phyloP scores from a whole-genome alignment of 2,797 vertebrate species.

The Anolis apletophallus region DNA sequence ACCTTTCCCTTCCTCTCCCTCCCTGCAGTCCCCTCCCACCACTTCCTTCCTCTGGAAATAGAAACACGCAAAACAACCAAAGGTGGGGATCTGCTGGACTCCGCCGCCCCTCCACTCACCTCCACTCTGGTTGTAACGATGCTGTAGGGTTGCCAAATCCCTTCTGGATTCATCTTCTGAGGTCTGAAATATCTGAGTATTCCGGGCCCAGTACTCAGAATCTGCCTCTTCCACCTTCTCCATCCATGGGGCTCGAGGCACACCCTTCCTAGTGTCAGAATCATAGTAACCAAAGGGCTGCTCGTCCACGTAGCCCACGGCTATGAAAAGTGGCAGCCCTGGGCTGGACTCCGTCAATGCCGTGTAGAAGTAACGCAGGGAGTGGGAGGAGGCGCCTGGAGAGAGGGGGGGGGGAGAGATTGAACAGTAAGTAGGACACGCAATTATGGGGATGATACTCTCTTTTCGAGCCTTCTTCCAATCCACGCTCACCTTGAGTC shows the following conservation, averaged over 20 bases:
- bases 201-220: not conserved
- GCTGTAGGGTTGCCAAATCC: too few species aligned
- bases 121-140: not conserved
- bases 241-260: not conserved
- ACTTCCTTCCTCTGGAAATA: too few species aligned
- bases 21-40: too few species aligned
- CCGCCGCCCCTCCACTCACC: not conserved
- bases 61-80: too few species aligned
- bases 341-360: not conserved
- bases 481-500: too few species aligned
- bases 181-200: rapidly evolving
- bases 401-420: not conserved
- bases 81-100: too few species aligned
- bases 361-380: not conserved
- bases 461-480: too few species aligned
- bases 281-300: not conserved
- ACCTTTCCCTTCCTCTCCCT: too few species aligned
- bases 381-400: not conserved
- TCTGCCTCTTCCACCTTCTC: rapidly evolving
- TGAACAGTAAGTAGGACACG: too few species aligned
- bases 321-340: not conserved
- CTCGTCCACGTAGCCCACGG: not conserved
- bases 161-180: rapidly evolving
- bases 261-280: rapidly evolving
- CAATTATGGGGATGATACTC: too few species aligned